Evolutionary conservation across 1,140 invertebrate genomes (phyloP).

Genomic region (Bacillus rossius): DNA sequence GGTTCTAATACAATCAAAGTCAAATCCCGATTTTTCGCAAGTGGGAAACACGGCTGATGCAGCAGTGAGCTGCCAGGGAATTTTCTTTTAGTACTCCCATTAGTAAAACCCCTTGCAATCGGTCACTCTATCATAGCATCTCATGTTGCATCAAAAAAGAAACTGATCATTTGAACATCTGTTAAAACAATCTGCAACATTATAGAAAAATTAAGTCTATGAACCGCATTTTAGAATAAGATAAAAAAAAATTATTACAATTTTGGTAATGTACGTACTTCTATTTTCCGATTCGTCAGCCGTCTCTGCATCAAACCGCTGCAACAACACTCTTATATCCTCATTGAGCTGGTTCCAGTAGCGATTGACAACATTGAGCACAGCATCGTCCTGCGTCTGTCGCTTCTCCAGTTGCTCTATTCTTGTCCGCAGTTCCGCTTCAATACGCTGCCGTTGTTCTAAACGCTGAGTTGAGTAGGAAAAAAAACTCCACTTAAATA

Average conservation of each 20-base stretch:
- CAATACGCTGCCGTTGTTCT: conserved; percentile 83
- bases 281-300: conserved; percentile 93
- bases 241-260: no score
- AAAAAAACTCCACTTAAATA: no score
- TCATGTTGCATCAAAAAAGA: neutral
- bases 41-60: no score
- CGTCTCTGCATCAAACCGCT: conserved; percentile 95
- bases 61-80: no score
- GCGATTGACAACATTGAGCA: conserved; percentile 94
- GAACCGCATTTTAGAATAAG: no score
- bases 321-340: conserved; percentile 89
- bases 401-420: conserved; percentile 96
- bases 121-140: no score
- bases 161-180: neutral
- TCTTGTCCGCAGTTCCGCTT: conserved; percentile 82
- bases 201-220: no score
- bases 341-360: conserved; percentile 99
- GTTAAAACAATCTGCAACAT: neutral
- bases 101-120: no score
- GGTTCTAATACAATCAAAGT: no score
- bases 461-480: conserved; percentile 56
- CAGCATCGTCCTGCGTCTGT: conserved; percentile 96
- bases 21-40: no score
- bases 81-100: no score
- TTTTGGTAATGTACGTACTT: conserved; percentile 55